Conservation (phyloP, 2,797 vertebrate species). For the Falco concolor region DNA sequence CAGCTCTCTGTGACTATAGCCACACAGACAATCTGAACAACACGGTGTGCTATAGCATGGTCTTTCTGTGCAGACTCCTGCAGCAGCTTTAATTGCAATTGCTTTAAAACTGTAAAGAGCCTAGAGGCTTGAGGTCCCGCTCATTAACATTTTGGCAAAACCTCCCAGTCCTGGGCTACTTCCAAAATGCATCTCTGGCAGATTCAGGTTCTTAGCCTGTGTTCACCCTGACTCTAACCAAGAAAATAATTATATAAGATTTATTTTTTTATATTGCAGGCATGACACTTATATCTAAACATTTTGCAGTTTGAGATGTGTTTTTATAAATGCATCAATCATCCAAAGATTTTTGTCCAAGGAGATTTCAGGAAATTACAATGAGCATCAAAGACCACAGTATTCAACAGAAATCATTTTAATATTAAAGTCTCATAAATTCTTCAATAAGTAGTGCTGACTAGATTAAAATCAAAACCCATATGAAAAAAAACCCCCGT, state of each 20-base stretch:
- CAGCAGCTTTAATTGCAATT: neutral
- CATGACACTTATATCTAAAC: neutral
- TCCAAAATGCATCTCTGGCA: neutral
- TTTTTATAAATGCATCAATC: neutral
- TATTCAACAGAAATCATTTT: constrained; percentile 1
- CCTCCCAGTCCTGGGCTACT: neutral
- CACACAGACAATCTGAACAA: neutral
- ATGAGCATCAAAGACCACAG: neutral
- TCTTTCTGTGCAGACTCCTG: neutral
- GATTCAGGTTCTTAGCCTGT: neutral
- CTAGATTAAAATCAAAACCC: constrained; percentile 20
- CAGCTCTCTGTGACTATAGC: neutral
- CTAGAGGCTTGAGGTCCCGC: neutral
- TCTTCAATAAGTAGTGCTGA: neutral
- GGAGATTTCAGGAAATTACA: constrained; percentile 42
- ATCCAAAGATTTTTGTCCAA: constrained; percentile 12
- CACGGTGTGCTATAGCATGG: neutral
- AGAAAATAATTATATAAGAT: neutral
- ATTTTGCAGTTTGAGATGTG: neutral
- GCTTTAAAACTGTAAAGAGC: neutral
- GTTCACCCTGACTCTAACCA: neutral
- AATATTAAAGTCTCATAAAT: constrained; percentile 41
- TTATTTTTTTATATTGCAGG: neutral
- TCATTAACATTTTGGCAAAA: neutral
- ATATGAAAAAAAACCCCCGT: neutral